Conservation (phyloP, 2,888 invertebrate genomes). For the Rutpela maculata region DNA sequence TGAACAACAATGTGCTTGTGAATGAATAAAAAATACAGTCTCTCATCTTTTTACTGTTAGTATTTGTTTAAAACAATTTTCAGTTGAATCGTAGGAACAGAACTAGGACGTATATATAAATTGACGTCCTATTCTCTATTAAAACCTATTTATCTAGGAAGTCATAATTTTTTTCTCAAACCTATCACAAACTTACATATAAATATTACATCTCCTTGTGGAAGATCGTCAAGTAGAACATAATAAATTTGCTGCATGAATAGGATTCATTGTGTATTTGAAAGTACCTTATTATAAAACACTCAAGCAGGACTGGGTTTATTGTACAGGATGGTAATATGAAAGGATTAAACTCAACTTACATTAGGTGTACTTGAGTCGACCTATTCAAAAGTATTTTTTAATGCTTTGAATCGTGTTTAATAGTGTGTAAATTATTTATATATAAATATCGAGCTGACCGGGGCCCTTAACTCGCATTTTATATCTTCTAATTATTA, state of each 20-base stretch:
- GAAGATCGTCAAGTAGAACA: constrained; percentile 16
- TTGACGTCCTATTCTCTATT: neutral
- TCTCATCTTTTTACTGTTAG: neutral
- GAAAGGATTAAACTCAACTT: constrained; percentile 22
- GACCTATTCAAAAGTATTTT: constrained; percentile 27
- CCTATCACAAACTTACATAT: constrained; percentile 13
- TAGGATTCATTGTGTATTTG: constrained; percentile 29
- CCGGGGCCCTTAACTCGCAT: constrained; percentile 8
- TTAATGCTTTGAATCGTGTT: constrained; percentile 20
- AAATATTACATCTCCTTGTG: constrained; percentile 17
- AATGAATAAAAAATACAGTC: too few relatives aligned
- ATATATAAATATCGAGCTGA: constrained; percentile 7
- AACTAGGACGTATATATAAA: neutral
- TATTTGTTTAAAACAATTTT: neutral
- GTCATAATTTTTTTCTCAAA: constrained; percentile 1
- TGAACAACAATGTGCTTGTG: too few relatives aligned
- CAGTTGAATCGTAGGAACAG: neutral
- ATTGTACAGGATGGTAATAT: constrained; percentile 18
- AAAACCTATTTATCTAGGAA: neutral
- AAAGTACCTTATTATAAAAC: constrained; percentile 28
- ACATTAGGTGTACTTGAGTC: constrained; percentile 25
- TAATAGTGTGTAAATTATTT: constrained; percentile 28
- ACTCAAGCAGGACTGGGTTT: constrained; percentile 3
- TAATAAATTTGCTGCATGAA: constrained; percentile 28
- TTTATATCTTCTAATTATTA: constrained; percentile 23